These are phyloP conservation scores for Ferdinandea cuprea DNA, from an alignment of 2,888 invertebrate species.

Conservation along the genomic window DNA sequence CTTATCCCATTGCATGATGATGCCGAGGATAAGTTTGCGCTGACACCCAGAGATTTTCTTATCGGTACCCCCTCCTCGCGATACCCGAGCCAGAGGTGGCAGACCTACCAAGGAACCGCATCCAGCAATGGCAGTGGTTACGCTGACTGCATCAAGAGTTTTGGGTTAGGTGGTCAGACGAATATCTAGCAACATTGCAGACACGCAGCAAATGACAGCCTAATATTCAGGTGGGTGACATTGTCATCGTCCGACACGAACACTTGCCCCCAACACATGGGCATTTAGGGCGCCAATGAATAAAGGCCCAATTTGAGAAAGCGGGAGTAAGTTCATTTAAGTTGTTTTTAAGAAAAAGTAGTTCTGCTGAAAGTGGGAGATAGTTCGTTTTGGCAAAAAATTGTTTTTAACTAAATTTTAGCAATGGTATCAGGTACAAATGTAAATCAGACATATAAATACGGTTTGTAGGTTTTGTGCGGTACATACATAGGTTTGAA, in stretches of 20 bases:
- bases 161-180: slow-evolving; percentile 51
- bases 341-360: no score
- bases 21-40: slow-evolving; percentile 41
- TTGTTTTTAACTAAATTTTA: no score
- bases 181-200: slow-evolving; percentile 37
- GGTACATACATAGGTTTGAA: no score
- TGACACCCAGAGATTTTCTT: slow-evolving; percentile 11
- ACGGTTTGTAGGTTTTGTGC: no score
- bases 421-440: no score
- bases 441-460: no score
- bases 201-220: slow-evolving; percentile 30
- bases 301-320: no score
- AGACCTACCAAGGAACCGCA: slow-evolving; percentile 52
- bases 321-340: no score
- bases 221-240: slow-evolving; percentile 6
- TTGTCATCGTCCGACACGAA: slow-evolving; percentile 20
- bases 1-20: slow-evolving; percentile 25
- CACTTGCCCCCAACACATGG: slow-evolving; percentile 23
- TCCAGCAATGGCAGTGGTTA: slow-evolving; percentile 75
- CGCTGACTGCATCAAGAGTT: slow-evolving; percentile 47
- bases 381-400: no score
- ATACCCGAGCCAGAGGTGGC: slow-evolving; percentile 75
- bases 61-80: no score
- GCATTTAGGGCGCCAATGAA: no score
- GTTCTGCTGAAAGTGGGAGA: no score